Conservation (phyloP, 2,113 vertebrate species). For the Thamnaconus septentrionalis region DNA sequence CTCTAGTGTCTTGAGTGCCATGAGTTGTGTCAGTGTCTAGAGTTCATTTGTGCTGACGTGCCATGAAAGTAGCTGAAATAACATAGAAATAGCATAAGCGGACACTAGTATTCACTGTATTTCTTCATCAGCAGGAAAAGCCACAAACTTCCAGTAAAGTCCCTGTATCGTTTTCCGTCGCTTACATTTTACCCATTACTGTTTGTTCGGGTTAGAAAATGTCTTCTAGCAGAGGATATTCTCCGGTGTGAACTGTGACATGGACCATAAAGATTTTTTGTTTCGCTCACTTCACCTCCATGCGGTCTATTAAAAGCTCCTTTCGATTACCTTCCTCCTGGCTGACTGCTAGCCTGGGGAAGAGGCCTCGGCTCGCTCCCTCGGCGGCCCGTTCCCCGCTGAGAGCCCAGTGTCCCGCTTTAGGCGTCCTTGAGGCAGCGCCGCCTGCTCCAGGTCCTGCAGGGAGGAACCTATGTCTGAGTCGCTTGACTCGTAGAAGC, state of each 20-base stretch:
- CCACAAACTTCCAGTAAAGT: too few species aligned
- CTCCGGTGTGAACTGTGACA: not conserved
- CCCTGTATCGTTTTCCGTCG: too few species aligned
- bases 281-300: too few species aligned
- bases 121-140: too few species aligned
- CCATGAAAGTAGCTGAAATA: too few species aligned
- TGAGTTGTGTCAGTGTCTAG: too few species aligned
- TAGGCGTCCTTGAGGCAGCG: slow-evolving; percentile 33
- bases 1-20: too few species aligned
- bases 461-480: not conserved
- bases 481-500: slow-evolving; percentile 1
- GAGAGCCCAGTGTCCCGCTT: slow-evolving; percentile 40
- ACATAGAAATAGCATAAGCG: too few species aligned
- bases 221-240: not conserved
- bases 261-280: not conserved
- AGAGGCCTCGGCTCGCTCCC: slow-evolving; percentile 12
- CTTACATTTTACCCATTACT: too few species aligned
- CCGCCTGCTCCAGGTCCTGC: slow-evolving; percentile 39
- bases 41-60: too few species aligned
- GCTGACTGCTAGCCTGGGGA: slow-evolving; percentile 34
- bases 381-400: slow-evolving; percentile 9
- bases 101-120: too few species aligned
- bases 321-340: slow-evolving; percentile 3
- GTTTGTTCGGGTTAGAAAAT: slow-evolving; percentile 34
- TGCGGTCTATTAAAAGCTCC: slow-evolving; percentile 6